Conservation (phyloP, 2,797 vertebrate species). For the Gallinago stenura region DNA sequence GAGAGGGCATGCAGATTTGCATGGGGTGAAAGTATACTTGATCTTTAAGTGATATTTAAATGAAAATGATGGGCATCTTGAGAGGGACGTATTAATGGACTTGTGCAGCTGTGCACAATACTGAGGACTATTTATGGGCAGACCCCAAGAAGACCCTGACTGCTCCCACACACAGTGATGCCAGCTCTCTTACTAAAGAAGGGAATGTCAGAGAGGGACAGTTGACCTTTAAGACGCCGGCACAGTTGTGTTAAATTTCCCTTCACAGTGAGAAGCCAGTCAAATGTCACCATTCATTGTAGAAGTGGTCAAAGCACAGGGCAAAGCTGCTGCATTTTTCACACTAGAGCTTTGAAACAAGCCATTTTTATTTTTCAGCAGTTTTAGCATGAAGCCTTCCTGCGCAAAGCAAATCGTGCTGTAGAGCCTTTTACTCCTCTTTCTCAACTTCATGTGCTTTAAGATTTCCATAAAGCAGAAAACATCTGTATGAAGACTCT, state of each 20-base stretch:
- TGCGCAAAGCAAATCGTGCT: neutral
- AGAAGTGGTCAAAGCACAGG: slow-evolving; percentile 18
- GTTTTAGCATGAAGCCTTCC: neutral
- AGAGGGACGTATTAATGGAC: neutral
- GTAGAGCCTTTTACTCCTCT: neutral
- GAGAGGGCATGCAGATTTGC: neutral
- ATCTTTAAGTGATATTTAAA: neutral
- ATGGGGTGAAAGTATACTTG: neutral
- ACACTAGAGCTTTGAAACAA: slow-evolving; percentile 5
- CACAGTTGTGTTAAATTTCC: slow-evolving; percentile 54
- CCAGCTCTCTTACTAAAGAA: neutral
- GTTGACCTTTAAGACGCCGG: slow-evolving; percentile 50
- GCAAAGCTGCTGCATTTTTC: slow-evolving; percentile 32
- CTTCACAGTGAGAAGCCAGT: slow-evolving; percentile 48
- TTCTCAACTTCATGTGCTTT: neutral
- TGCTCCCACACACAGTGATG: neutral
- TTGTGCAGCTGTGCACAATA: neutral
- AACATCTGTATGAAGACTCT: neutral
- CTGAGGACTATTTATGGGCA: neutral
- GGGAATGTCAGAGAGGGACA: neutral
- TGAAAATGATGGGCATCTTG: neutral
- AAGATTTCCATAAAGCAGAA: neutral
- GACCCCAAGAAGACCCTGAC: neutral
- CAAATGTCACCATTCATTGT: slow-evolving; percentile 71
- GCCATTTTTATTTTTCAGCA: neutral